A percentile compares a stretch with the other conserved stretches of the same genome.
Evolutionary conservation across 2,797 vertebrate species (phyloP).

Genomic region (Hozukius guyotensis): DNA sequence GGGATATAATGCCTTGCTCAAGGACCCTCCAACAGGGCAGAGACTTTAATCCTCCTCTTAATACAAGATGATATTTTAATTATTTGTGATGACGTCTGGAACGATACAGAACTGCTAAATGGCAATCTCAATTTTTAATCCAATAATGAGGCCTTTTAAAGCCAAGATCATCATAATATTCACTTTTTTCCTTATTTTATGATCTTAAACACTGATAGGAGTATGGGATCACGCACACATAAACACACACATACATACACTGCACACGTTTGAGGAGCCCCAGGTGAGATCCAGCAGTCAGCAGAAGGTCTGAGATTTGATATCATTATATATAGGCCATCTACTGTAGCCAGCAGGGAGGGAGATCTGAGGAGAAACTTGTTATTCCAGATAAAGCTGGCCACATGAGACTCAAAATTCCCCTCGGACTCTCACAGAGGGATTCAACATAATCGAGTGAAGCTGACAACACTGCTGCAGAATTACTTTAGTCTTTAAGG

Average conservation of each 20-base stretch:
- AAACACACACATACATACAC: neutral
- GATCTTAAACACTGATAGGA: neutral
- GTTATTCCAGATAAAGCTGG: constrained; percentile 44
- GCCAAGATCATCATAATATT: neutral
- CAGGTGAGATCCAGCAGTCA: constrained; percentile 1
- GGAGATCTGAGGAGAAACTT: constrained; percentile 2
- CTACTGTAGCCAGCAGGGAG: constrained; percentile 20
- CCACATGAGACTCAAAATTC: constrained; percentile 24
- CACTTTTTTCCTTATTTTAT: too few relatives aligned
- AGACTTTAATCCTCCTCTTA: neutral
- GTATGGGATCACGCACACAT: neutral
- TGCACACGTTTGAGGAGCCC: neutral
- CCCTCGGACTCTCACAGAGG: neutral
- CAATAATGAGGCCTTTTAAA: neutral
- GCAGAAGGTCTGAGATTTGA: constrained; percentile 19
- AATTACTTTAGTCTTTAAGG: neutral
- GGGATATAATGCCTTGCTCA: neutral
- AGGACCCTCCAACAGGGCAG: neutral
- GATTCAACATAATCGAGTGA: constrained; percentile 4
- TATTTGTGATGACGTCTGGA: neutral
- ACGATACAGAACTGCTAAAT: neutral
- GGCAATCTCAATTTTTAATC: neutral
- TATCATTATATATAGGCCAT: constrained; percentile 30
- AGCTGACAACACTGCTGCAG: neutral
- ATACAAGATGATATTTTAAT: neutral